Percentiles rank a stretch among this genome's conserved stretches.
These are phyloP conservation scores for Mechanitis mazaeus DNA, from an alignment of 2,888 invertebrate species.

Conservation along the genomic window DNA sequence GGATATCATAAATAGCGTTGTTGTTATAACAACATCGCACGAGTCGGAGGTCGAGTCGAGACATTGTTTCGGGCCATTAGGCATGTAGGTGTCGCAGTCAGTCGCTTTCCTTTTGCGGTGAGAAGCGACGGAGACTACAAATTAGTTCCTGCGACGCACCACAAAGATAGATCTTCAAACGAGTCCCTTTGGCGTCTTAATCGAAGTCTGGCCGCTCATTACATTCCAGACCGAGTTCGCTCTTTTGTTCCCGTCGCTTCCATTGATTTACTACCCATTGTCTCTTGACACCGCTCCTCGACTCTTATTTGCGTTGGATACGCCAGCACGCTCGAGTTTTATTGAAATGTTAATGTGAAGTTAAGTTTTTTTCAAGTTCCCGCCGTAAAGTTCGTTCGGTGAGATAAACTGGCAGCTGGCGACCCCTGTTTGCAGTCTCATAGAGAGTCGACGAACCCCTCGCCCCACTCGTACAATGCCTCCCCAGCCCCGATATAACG, in stretches of 20 bases:
- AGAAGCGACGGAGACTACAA: conserved; percentile 51
- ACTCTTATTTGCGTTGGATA: conserved; percentile 45
- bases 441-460: conserved; percentile 48
- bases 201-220: conserved; percentile 42
- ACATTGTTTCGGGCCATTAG: conserved; percentile 53
- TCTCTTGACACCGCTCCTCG: conserved; percentile 39
- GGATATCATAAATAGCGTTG: too few relatives aligned
- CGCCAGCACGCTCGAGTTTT: conserved; percentile 39
- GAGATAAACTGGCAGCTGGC: conserved; percentile 64
- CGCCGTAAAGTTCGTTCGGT: conserved; percentile 44
- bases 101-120: conserved; percentile 51
- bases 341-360: conserved; percentile 54
- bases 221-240: conserved; percentile 34
- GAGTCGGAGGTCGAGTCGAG: conserved; percentile 34
- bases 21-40: conserved; percentile 29
- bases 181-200: conserved; percentile 52
- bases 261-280: conserved; percentile 68
- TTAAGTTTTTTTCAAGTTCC: conserved; percentile 43
- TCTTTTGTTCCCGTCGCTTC: conserved; percentile 54
- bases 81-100: conserved; percentile 45
- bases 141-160: conserved; percentile 51
- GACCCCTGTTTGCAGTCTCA: conserved; percentile 56
- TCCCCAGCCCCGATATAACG: conserved; percentile 46
- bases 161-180: conserved; percentile 49
- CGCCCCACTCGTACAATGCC: conserved; percentile 40